Base-by-base conservation (phyloP, 2,113 vertebrate species). In the Baryphthengus martii region DNA sequence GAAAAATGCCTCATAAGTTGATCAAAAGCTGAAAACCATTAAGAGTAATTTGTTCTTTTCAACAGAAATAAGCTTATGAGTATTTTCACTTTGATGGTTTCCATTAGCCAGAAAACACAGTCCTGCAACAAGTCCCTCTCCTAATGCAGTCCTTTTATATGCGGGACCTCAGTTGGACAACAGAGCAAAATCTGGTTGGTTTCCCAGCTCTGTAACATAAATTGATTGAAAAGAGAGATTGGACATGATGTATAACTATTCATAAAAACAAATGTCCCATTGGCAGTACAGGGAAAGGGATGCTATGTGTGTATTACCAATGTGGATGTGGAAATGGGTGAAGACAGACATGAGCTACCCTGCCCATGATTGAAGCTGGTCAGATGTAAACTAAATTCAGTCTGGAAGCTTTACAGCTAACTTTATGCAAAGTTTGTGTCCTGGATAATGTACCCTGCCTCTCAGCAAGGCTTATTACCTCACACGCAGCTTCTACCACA, bases 21-120 rank as follows among this genome's bases (percentile, higher is more conserved):
- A 92, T 93, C 95, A 96, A 96, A 97, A 96, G 82, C 92, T 93
- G 83, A 95, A 96, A 93, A 94, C 65, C 66, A 89, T 96, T 95
- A 92, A 68, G 44, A 89, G 44, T 20, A 95, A 95, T 95, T 96
- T 96, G 96, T 93, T 95, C 83, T 94, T 94, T 95, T 90, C 80
- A 89, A 89, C 88, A 97, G 93, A 96, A 95, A 87, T 90, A 87
- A 93, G 76, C 52, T 89, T 89, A 89, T 65, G 73, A 94, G 44
- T 37, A 56, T 90, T 93, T 96, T 93, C 16, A 0, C 85, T 96
- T 94, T 95, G 83, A 94, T 96, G 83, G 61, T 92, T 97, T 93
- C 85, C 92, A 90, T 94, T 68, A 90, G 61, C 55, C 88, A 92
- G 70, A 93, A 94, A 94, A 75, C 31, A 62, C 10, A 31, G 31